phyloP scores from a whole-genome alignment of 2,797 vertebrate genomes.

The Eupleurogrammus muticus region DNA sequence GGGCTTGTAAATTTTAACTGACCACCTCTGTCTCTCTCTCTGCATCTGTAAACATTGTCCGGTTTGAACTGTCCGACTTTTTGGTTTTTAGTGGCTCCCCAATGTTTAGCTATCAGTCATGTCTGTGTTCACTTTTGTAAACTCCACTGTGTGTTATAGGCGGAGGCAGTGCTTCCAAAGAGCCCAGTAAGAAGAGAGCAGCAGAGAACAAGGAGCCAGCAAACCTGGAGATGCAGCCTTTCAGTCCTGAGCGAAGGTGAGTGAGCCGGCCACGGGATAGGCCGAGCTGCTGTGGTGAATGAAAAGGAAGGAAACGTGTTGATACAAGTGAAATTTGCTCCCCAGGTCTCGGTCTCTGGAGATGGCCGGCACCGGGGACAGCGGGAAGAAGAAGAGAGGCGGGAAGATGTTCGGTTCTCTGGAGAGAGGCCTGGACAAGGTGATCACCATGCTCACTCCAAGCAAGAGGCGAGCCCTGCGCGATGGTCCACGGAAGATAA shows the following conservation, averaged over 20 bases:
- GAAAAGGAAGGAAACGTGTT: not conserved
- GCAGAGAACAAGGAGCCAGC: conserved; percentile 60
- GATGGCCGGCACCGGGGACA: conserved; percentile 83
- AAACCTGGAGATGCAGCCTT: conserved; percentile 77
- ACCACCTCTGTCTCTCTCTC: not conserved
- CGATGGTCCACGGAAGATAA: conserved; percentile 88
- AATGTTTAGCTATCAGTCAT: not conserved
- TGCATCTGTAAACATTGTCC: not conserved
- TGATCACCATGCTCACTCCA: conserved; percentile 95
- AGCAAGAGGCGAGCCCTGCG: conserved; percentile 87
- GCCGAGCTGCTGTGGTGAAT: not conserved
- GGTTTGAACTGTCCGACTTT: not conserved
- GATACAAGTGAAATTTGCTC: not conserved
- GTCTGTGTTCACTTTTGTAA: not conserved
- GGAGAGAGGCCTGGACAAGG: conserved; percentile 95
- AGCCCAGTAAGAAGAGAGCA: conserved; percentile 73
- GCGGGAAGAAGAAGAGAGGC: conserved; percentile 90
- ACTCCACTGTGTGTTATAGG: conserved; percentile 60
- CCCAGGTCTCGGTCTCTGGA: conserved; percentile 90
- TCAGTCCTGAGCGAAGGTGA: conserved; percentile 91
- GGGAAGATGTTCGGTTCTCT: conserved; percentile 92
- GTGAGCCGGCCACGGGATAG: not conserved
- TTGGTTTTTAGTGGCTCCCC: not conserved
- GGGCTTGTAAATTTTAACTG: not conserved
- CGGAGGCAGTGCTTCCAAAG: conserved; percentile 71